Percentiles rank a stretch among this genome's conserved stretches.
Evolutionary conservation across 2,113 vertebrate species (phyloP).

Genomic region (Heterocephalus glaber): DNA sequence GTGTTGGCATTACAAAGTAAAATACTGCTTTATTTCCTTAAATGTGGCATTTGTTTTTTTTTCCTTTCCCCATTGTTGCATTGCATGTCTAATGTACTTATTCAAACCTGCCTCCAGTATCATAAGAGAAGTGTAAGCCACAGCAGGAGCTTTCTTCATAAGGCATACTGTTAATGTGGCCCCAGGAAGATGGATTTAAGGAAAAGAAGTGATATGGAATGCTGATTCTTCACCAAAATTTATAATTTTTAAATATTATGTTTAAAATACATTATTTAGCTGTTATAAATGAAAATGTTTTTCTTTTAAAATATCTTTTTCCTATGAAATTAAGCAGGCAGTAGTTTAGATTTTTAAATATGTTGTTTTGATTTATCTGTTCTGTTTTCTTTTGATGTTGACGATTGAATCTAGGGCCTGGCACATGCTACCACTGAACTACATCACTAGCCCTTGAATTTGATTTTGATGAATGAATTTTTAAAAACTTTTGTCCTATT

Average conservation of each 20-base stretch:
- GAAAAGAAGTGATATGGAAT: not conserved
- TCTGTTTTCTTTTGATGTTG: not conserved
- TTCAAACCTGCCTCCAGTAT: constrained; percentile 1
- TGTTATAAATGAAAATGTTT: not conserved
- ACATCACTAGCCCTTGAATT: not conserved
- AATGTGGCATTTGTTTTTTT: constrained; percentile 33
- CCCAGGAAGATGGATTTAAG: constrained; percentile 50
- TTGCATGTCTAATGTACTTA: constrained; percentile 78
- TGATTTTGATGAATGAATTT: constrained; percentile 27
- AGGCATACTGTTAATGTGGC: constrained; percentile 43
- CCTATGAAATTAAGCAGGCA: not conserved
- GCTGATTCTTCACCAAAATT: not conserved
- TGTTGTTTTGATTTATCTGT: not conserved
- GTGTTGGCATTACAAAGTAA: constrained; percentile 81
- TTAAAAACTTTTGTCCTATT: not conserved
- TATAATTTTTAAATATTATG: not conserved
- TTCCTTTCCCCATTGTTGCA: constrained; percentile 70
- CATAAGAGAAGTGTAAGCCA: constrained; percentile 37
- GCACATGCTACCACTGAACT: not conserved
- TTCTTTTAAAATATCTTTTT: not conserved
- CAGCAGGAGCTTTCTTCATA: constrained; percentile 42
- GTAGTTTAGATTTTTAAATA: constrained; percentile 26
- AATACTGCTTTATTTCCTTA: constrained; percentile 82
- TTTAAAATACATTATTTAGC: not conserved
- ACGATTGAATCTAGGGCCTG: not conserved